Conservation (phyloP, 1,140 invertebrate genomes). For the Lasioglossum baleicum region DNA sequence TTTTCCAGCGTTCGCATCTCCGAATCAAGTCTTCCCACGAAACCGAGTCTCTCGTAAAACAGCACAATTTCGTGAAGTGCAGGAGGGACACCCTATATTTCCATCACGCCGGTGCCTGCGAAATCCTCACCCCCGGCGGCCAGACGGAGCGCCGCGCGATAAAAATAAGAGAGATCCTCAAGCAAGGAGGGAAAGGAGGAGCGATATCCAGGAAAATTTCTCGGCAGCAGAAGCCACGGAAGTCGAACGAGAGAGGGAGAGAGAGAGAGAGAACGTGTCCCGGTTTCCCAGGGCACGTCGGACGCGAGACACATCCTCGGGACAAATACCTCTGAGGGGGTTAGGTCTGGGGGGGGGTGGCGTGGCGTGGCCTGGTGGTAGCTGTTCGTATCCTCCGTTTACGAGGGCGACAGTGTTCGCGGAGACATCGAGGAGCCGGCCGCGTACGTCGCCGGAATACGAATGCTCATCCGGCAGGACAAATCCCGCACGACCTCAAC, state of each 20-base stretch:
- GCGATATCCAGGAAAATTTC: not conserved
- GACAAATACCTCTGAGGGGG: not conserved
- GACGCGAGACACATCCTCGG: not conserved
- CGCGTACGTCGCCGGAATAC: constrained; percentile 42
- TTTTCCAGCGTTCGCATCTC: too few relatives aligned
- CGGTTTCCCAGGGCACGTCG: constrained; percentile 2
- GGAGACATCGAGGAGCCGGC: constrained; percentile 5
- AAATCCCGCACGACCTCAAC: constrained; percentile 36
- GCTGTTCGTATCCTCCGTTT: constrained; percentile 38
- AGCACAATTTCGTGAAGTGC: not conserved
- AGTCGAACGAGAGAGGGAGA: too few relatives aligned
- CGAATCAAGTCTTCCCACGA: too few relatives aligned
- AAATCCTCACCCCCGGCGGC: not conserved
- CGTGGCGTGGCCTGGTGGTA: too few relatives aligned
- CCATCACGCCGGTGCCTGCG: not conserved
- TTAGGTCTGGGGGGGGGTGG: too few relatives aligned
- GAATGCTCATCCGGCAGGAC: constrained; percentile 26
- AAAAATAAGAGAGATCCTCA: not conserved
- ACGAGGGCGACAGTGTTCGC: constrained; percentile 13
- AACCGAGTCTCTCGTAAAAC: not conserved
- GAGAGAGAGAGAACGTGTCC: not conserved
- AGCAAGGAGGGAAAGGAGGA: too few relatives aligned
- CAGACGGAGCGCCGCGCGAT: not conserved
- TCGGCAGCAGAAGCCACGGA: not conserved
- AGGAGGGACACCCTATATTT: not conserved